Conservation (phyloP, 2,888 invertebrate species). For the Noctuana brunneofusca region DNA sequence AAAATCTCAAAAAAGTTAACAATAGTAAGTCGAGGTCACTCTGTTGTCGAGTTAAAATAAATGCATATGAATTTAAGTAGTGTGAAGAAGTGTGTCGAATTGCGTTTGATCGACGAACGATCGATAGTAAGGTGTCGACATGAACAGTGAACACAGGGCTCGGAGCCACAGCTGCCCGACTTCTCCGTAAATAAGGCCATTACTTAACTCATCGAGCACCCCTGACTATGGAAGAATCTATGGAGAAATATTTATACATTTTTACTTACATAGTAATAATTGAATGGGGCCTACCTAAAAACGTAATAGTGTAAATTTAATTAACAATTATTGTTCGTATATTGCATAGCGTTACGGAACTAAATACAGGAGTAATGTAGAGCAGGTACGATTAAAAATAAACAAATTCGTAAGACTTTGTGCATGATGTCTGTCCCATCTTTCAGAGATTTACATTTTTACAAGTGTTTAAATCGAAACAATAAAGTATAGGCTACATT, state of each 20-base stretch:
- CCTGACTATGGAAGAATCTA: constrained; percentile 66
- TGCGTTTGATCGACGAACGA: constrained; percentile 58
- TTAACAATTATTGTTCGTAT: constrained; percentile 71
- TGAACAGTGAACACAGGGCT: constrained; percentile 58
- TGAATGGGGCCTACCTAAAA: constrained; percentile 80
- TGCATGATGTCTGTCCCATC: constrained; percentile 71
- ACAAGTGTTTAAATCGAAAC: constrained; percentile 66
- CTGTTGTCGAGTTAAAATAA: constrained; percentile 37
- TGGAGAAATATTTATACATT: constrained; percentile 75
- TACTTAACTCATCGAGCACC: constrained; percentile 54
- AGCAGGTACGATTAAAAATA: constrained; percentile 51
- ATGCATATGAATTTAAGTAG: constrained; percentile 44
- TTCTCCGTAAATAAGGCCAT: constrained; percentile 72
- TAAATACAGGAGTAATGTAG: constrained; percentile 52
- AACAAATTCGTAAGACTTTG: constrained; percentile 71
- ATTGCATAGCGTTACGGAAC: constrained; percentile 59
- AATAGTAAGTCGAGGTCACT: constrained; percentile 44
- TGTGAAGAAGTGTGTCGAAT: constrained; percentile 46
- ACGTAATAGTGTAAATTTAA: constrained; percentile 57
- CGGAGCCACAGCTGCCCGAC: too few relatives aligned
- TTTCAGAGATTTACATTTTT: constrained; percentile 70
- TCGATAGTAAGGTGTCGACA: neutral
- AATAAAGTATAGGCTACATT: constrained; percentile 64
- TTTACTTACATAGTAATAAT: constrained; percentile 76
- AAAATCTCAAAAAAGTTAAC: constrained; percentile 43